Conservation (phyloP, 2,888 invertebrate genomes). For the Aleiodes leptofemur region DNA sequence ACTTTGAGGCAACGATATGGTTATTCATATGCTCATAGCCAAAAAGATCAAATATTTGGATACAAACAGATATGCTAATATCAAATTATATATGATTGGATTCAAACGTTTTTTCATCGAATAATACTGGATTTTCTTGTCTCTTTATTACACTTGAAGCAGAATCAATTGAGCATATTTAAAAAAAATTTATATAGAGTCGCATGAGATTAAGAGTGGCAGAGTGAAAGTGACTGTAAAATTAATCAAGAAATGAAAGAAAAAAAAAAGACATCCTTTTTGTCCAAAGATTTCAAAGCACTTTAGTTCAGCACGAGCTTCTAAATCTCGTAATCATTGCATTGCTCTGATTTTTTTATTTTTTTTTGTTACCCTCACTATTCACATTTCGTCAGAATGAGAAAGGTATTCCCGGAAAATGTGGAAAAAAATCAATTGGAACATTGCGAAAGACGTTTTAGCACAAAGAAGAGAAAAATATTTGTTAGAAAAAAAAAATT, state of each 20-base stretch:
- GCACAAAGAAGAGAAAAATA: constrained; percentile 21
- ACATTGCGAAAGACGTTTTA: constrained; percentile 24
- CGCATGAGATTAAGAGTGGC: neutral
- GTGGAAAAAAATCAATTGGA: constrained; percentile 48
- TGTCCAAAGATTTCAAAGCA: constrained; percentile 26
- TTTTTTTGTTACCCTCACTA: neutral
- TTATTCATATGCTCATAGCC: too few relatives aligned
- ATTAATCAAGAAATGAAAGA: constrained; percentile 4
- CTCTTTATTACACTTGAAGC: constrained; percentile 40
- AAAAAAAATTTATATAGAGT: constrained; percentile 6
- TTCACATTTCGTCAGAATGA: constrained; percentile 43
- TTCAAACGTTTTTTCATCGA: neutral
- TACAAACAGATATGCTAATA: too few relatives aligned
- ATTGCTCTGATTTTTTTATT: constrained; percentile 6
- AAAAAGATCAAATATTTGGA: too few relatives aligned
- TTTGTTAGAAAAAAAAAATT: constrained; percentile 30
- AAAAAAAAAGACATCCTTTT: constrained; percentile 7
- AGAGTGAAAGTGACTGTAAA: too few relatives aligned
- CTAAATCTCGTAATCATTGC: constrained; percentile 36
- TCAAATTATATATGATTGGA: too few relatives aligned
- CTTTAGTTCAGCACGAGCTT: constrained; percentile 40
- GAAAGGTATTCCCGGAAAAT: constrained; percentile 51
- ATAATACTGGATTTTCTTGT: constrained; percentile 35
- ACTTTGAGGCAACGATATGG: too few relatives aligned
- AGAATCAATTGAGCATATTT: constrained; percentile 33